Conservation (phyloP, 2,113 vertebrate species). For the Phalacrocorax pelagicus region DNA sequence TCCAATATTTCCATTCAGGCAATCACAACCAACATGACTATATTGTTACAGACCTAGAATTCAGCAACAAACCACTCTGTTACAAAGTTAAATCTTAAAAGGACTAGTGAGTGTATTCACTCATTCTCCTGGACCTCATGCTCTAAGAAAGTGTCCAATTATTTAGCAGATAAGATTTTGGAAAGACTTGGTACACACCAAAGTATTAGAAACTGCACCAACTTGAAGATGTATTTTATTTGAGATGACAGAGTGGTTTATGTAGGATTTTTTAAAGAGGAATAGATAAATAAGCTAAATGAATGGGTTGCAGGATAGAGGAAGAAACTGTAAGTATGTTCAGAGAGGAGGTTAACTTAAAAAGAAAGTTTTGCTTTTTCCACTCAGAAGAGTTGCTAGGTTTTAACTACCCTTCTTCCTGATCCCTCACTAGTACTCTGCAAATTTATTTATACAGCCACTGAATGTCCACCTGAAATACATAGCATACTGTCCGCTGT, state of each 20-base stretch:
- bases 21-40: neutral
- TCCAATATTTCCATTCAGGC: neutral
- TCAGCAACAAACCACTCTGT: neutral
- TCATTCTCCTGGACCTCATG: neutral
- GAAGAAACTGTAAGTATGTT: neutral
- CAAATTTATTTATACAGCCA: neutral
- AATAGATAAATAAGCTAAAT: neutral
- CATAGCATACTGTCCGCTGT: neutral
- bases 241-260: neutral
- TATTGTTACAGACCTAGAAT: neutral
- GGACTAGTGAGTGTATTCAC: neutral
- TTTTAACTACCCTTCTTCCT: neutral
- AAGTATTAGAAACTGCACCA: neutral
- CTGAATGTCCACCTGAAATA: neutral
- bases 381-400: neutral
- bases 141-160: neutral
- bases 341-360: neutral
- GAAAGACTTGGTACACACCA: neutral
- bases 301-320: neutral
- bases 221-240: neutral
- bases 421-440: neutral
- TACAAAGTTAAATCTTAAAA: neutral
- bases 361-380: neutral
- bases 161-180: neutral
- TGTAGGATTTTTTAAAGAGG: neutral